Conservation (phyloP, 2,888 invertebrate genomes). For the Choristoneura rosaceana region DNA sequence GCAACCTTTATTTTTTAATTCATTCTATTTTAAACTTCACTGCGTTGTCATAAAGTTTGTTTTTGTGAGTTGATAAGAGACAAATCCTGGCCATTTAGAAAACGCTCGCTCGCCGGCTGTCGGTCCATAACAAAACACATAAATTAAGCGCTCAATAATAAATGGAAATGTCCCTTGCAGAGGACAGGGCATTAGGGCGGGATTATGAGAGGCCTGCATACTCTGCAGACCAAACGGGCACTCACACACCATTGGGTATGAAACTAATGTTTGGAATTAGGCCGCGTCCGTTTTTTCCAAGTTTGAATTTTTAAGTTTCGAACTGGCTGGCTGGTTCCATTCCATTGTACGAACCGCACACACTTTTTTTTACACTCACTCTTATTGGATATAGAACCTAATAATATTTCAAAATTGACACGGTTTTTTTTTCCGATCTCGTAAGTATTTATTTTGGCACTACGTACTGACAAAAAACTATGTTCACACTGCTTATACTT, state of each 20-base stretch:
- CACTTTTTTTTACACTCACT: not conserved
- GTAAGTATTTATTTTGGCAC: too few relatives aligned
- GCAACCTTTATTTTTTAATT: slow-evolving; percentile 41
- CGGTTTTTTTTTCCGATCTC: too few relatives aligned
- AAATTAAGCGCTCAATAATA: slow-evolving; percentile 87
- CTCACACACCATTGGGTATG: slow-evolving; percentile 29
- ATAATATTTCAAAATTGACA: too few relatives aligned
- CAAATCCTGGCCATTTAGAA: slow-evolving; percentile 55
- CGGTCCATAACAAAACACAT: slow-evolving; percentile 86
- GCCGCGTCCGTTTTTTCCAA: slow-evolving; percentile 8
- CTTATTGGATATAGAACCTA: not conserved
- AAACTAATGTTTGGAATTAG: slow-evolving; percentile 36
- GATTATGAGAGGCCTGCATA: slow-evolving; percentile 80
- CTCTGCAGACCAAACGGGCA: slow-evolving; percentile 49
- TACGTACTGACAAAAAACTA: too few relatives aligned
- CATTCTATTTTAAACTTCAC: slow-evolving; percentile 48
- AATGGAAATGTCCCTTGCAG: slow-evolving; percentile 86
- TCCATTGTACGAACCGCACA: not conserved
- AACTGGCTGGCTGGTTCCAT: not conserved
- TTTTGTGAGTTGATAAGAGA: slow-evolving; percentile 40
- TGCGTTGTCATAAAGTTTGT: slow-evolving; percentile 41
- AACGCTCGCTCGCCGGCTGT: slow-evolving; percentile 68
- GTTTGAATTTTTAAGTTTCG: not conserved
- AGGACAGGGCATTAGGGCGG: slow-evolving; percentile 85
- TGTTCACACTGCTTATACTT: too few relatives aligned